A percentile compares a stretch with the other conserved stretches of the same genome.
Evolutionary conservation across 1,140 invertebrate genomes (phyloP).

Genomic region (Reticulitermes speratus): DNA sequence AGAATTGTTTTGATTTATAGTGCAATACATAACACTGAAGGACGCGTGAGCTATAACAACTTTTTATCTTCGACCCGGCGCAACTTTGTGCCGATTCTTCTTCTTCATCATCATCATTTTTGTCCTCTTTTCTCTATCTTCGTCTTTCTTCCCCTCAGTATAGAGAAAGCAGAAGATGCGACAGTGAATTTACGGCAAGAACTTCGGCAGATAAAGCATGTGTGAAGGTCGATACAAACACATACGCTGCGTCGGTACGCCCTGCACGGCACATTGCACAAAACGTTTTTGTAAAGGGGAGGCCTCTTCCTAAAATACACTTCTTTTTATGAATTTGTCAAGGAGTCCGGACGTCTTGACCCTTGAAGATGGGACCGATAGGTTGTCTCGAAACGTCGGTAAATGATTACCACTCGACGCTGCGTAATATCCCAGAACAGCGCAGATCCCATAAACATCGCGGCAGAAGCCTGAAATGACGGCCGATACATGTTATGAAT

Average conservation of each 20-base stretch:
- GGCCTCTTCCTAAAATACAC: no score
- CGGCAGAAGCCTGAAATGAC: no score
- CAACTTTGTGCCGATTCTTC: conserved; percentile 26
- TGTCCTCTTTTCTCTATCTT: neutral
- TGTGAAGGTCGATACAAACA: neutral
- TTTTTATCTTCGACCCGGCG: conserved; percentile 28
- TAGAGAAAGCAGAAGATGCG: neutral
- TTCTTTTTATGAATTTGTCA: no score
- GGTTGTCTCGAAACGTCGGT: no score
- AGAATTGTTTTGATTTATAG: conserved; percentile 26
- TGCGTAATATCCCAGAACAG: no score
- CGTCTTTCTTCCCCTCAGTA: neutral
- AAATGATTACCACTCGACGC: no score
- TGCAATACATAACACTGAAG: conserved; percentile 24
- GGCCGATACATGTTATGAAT: no score
- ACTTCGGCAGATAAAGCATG: neutral
- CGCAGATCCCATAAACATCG: no score
- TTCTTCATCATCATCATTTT: neutral
- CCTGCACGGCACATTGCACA: neutral
- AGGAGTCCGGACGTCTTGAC: no score
- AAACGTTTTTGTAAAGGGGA: no score
- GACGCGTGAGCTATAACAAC: neutral
- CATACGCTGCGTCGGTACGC: neutral
- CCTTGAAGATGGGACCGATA: no score
- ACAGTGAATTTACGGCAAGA: neutral